Evolutionary conservation across 1,140 invertebrate genomes (phyloP).

Genomic region (Anastatus disparis): DNA sequence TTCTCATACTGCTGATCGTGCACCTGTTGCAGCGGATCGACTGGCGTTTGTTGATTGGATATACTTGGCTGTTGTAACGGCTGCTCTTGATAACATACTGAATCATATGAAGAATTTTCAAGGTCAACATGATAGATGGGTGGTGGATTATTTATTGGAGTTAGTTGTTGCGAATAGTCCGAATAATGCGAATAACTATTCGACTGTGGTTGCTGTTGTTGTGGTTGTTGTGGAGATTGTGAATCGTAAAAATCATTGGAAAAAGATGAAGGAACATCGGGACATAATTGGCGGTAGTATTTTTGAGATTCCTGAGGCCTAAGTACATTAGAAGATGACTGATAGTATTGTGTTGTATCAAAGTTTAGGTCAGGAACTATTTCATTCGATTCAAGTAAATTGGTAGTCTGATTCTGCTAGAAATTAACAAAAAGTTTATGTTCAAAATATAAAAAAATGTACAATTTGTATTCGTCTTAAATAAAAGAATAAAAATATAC

Average conservation of each 20-base stretch:
- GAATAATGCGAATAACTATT: not conserved
- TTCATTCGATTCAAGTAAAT: not conserved
- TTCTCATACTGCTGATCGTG: slow-evolving; percentile 18
- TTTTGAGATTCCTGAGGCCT: not conserved
- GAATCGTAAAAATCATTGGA: slow-evolving; percentile 3
- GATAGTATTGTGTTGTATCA: slow-evolving; percentile 1
- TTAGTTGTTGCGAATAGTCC: slow-evolving; percentile 41
- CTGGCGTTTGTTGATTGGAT: not conserved
- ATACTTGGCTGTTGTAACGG: not conserved
- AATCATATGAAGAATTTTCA: not conserved
- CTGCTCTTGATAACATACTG: slow-evolving; percentile 27
- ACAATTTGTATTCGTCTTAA: too few species aligned
- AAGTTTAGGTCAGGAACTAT: not conserved
- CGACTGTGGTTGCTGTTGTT: slow-evolving; percentile 3
- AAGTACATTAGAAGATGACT: not conserved
- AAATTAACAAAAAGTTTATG: too few species aligned
- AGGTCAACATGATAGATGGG: slow-evolving; percentile 32
- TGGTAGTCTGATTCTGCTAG: not conserved
- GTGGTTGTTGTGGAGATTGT: not conserved
- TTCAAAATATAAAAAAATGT: too few species aligned
- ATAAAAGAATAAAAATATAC: too few species aligned
- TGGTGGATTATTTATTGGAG: too few species aligned
- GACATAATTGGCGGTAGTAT: slow-evolving; percentile 5
- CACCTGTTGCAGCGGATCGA: slow-evolving; percentile 27
- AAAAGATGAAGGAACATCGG: too few species aligned